Base-by-base conservation (phyloP, 2,888 invertebrate species). In the Thera obeliscata region DNA sequence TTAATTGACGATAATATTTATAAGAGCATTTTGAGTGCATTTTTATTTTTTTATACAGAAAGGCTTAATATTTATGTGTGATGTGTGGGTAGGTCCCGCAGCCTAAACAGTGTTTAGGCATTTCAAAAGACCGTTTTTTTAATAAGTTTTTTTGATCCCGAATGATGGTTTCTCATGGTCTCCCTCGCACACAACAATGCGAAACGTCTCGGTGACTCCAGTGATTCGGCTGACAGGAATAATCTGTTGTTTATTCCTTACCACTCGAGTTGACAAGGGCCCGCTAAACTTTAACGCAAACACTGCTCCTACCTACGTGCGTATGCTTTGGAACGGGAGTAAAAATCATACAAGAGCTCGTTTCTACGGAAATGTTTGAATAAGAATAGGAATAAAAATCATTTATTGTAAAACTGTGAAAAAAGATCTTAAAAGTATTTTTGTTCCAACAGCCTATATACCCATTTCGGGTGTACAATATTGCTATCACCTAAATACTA, bases 201-300 rank as follows among this genome's bases (percentile, higher is more conserved):
- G 77, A 91, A 91, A 87, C 81, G 77, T 78, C 81, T 80, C 71
- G 69, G 76, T 76, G 77, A 72, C 78, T 74, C 71, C 74, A 81
- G 81, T 79, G 77, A 84, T 83, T 80, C 82, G 75, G 77, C 81
- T 83, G 86, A 86, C 82, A 81, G 79, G 84, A 83, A 84, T 85
- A 85, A 86, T 81, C 77, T 73, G 83, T 81, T 87, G 85, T 87
- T 86, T 85, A 82, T 82, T 77, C 75, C 77, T 77, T 79, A 81
- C 80, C 85, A 84, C 86, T 86, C 84, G 83, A 88, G 78, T 83
- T 90, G 89, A 86, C 91, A 85, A 87, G 87, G 80, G 81, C 78
- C 78, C 77, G 90, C 88, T 92, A 92, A 93, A 86, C 80, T 83
- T 71, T 75, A 75, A 72, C 64, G 80, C 84, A 93, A 90, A 93